Base-by-base conservation (phyloP, 53 echinoderm and acorn worm genomes). In the Pentamera pediparva region DNA sequence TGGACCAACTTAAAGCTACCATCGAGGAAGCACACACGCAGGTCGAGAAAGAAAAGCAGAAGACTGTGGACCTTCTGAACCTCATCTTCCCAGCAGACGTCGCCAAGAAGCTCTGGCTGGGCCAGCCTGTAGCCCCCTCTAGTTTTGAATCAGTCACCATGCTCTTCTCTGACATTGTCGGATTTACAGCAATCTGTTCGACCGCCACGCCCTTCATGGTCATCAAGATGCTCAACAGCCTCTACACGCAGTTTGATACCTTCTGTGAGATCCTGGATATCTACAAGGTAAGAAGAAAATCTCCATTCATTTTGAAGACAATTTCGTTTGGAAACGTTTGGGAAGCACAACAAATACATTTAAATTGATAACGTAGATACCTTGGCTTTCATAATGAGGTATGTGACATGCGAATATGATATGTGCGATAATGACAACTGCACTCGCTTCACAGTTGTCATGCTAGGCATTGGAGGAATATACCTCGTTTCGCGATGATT, bases 171-270 rank as follows among this genome's bases (percentile, higher is more conserved):
- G 92, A 92, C 56, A 89, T 92, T 22, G 92, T 92, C 2, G 92
- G 92, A 17, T 92, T 92, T 34, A 92, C 92, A 4, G 92, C 92
- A 8, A 92, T 92, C 56, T 92, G 92, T 33, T 89, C 92, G 25
- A 92, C 86, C 48, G 86, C 86, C 33, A 92, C 92, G n/a, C 92
- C 92, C 1, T 89, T 92, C 75, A 89, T 81, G 76, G 92, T 92
- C 35, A 86, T 92, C 48, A 83, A 80, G 35, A 92, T 92, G 92
- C 81, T 92, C 32, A 92, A 89, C 64, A 86, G 53, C 15, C 89
- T 92, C 10, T 92, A 92, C 65, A 92, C 92, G 9, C 63, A 89
- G 69, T 92, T 92, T 47, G 92, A 92, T 52, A 79, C 83, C 36
- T 92, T 89, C 80, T 92, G 92, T 52, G 89, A 86, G 17, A 83